Conservation (phyloP, 2,113 vertebrate species). For the Cyanocitta stelleri region DNA sequence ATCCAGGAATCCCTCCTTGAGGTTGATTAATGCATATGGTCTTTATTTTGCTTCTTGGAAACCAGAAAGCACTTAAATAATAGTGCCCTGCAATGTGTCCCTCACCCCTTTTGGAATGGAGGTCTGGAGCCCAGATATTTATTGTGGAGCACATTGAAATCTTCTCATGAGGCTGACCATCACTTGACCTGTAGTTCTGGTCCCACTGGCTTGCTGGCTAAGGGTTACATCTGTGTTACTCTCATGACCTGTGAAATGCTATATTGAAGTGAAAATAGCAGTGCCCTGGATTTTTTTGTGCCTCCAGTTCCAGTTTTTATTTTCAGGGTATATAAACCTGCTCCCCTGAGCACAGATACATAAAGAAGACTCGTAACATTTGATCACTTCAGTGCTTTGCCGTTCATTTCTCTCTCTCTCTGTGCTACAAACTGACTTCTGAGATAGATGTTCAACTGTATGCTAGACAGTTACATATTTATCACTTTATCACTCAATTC, state of each 20-base stretch:
- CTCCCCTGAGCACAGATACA: neutral
- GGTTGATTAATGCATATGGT: neutral
- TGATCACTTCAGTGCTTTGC: neutral
- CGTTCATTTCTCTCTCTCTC: neutral
- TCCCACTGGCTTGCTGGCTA: neutral
- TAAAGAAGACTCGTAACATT: neutral
- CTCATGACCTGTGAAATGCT: neutral
- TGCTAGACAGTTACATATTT: neutral
- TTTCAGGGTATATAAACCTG: neutral
- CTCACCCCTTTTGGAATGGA: neutral
- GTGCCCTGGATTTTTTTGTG: neutral
- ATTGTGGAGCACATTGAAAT: neutral
- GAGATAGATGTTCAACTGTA: neutral
- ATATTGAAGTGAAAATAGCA: neutral
- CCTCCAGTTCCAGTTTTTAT: neutral
- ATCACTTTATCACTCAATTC: neutral
- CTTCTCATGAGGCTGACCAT: neutral
- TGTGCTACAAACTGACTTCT: neutral
- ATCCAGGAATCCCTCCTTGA: neutral
- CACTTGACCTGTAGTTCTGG: neutral
- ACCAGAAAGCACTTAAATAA: neutral
- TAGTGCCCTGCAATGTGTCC: neutral
- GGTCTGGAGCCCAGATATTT: neutral
- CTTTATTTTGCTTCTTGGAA: neutral
- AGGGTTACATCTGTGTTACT: neutral